phyloP scores from a whole-genome alignment of 2,888 invertebrate species.

The Agrotis segetum region DNA sequence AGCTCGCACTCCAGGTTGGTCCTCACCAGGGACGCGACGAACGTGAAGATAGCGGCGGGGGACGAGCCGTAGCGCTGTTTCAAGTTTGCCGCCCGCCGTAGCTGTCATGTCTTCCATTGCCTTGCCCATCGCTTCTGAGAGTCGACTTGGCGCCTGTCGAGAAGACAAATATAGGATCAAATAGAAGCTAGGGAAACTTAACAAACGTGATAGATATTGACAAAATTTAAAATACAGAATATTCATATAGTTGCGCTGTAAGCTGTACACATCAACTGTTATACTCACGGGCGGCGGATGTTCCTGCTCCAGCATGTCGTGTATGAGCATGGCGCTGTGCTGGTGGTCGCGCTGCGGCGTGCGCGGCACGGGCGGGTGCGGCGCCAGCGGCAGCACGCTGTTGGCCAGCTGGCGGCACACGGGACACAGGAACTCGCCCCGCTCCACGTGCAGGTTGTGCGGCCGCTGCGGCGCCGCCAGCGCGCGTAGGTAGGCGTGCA shows the following conservation, averaged over 20 bases:
- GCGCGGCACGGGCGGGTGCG: constrained; percentile 77
- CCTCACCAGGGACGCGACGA: constrained; percentile 96
- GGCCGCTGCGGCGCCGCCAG: constrained; percentile 94
- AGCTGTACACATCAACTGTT: no score
- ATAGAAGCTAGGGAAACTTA: not conserved
- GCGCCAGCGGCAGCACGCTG: constrained; percentile 96
- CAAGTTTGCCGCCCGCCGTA: constrained; percentile 95
- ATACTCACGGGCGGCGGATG: constrained; percentile 92
- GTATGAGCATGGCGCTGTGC: constrained; percentile 77
- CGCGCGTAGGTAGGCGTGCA: constrained; percentile 97
- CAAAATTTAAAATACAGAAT: no score
- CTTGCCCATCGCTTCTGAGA: constrained; percentile 97
- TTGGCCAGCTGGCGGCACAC: constrained; percentile 95
- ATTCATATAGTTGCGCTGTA: no score
- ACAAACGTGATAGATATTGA: no score
- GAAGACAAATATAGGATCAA: no score
- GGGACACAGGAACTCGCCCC: constrained; percentile 98
- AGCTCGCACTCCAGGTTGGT: constrained; percentile 98
- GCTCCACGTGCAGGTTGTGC: constrained; percentile 92
- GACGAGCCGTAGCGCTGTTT: constrained; percentile 92
- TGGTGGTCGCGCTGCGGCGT: constrained; percentile 78
- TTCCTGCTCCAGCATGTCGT: constrained; percentile 92
- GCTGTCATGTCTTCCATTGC: constrained; percentile 98
- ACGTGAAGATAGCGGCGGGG: constrained; percentile 93
- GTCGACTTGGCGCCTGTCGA: constrained; percentile 92